phyloP scores from a whole-genome alignment of 1,140 invertebrate species.

The Drosophila parvula region DNA sequence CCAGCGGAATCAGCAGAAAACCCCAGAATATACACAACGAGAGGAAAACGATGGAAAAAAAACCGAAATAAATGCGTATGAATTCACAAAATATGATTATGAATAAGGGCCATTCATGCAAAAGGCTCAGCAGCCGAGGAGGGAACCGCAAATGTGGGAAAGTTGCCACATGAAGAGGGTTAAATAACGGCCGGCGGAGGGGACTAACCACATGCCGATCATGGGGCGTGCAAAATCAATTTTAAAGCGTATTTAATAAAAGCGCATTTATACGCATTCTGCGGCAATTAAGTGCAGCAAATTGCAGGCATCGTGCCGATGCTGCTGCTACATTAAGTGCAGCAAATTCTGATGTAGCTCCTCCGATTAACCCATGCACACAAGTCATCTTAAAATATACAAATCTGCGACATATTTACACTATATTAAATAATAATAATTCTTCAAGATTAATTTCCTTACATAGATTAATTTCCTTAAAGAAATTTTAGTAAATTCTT shows the following conservation, averaged over 20 bases:
- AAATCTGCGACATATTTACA: no score
- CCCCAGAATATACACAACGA: conserved; percentile 10
- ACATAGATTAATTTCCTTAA: neutral
- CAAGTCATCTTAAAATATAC: neutral
- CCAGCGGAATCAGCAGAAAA: conserved; percentile 38
- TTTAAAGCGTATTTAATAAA: conserved; percentile 80
- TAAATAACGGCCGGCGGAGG: conserved; percentile 14
- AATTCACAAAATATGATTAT: conserved; percentile 64
- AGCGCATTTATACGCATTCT: conserved; percentile 69
- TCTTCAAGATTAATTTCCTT: no score
- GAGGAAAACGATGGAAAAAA: conserved; percentile 1
- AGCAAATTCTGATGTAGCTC: neutral
- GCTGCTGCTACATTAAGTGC: neutral
- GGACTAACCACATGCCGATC: conserved; percentile 65
- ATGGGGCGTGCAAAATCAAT: conserved; percentile 67
- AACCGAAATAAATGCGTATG: conserved; percentile 38
- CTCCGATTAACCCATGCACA: conserved; percentile 5
- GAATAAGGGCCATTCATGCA: conserved; percentile 77
- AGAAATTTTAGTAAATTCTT: neutral
- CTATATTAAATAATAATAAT: no score
- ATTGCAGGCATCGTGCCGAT: conserved; percentile 26
- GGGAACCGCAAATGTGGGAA: conserved; percentile 60
- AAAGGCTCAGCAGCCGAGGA: conserved; percentile 39
- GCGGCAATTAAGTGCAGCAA: conserved; percentile 71
- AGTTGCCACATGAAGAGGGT: conserved; percentile 43